Evolutionary conservation across 2,113 vertebrate species (phyloP).

Genomic region (Porphyrio hochstetteri): DNA sequence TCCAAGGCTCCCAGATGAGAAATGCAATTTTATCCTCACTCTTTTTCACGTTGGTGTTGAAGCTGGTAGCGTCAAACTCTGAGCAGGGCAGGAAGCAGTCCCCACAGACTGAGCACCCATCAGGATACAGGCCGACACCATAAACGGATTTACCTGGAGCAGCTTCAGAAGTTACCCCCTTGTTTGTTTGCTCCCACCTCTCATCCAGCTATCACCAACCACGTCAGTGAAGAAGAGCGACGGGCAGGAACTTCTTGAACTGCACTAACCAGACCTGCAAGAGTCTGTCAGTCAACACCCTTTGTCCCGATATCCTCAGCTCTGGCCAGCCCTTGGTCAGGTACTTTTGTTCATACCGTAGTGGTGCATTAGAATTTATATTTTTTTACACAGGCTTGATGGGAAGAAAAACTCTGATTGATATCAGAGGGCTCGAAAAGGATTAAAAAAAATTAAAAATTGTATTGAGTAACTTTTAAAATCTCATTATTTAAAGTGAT

Average conservation of each 20-base stretch:
- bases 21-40: neutral
- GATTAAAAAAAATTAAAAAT: neutral
- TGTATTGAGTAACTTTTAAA: neutral
- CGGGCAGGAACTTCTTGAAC: neutral
- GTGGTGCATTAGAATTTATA: neutral
- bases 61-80: neutral
- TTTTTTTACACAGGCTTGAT: neutral
- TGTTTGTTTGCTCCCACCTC: constrained; percentile 9
- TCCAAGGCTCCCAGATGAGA: neutral
- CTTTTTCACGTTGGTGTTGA: neutral
- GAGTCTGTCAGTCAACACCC: neutral
- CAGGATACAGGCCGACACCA: neutral
- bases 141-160: neutral
- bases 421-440: neutral
- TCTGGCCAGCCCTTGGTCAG: neutral
- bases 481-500: neutral
- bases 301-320: constrained; percentile 7
- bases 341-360: neutral
- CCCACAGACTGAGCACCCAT: neutral
- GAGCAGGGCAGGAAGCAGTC: neutral
- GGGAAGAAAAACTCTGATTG: neutral
- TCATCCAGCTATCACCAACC: neutral
- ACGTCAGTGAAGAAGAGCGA: neutral
- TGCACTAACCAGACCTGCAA: neutral
- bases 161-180: neutral